Percentiles rank a stretch among this genome's conserved stretches.
Conservation (phyloP, 1,140 invertebrate genomes). For the Drosophila pallidifrons region DNA sequence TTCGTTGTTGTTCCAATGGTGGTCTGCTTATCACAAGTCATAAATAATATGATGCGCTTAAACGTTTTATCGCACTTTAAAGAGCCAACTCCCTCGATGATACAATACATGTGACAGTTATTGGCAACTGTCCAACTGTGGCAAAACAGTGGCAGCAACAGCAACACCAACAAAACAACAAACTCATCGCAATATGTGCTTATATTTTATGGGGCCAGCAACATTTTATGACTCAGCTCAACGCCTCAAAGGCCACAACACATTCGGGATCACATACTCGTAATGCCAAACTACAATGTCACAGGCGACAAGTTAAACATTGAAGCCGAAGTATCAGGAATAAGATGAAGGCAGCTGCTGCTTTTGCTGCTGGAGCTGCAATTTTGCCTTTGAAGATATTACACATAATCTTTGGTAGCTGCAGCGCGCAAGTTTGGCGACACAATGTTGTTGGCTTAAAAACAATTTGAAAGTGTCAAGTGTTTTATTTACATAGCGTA, state of each 20-base stretch:
- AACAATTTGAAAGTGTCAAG: constrained; percentile 1
- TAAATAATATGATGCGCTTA: constrained; percentile 79
- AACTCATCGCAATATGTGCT: constrained; percentile 6
- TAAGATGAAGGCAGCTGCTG: background rate
- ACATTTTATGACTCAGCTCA: constrained; percentile 59
- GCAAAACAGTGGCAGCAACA: background rate
- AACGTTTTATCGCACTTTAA: constrained; percentile 81
- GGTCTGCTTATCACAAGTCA: constrained; percentile 60
- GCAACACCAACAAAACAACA: background rate
- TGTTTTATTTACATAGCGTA: background rate
- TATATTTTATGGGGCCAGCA: constrained; percentile 22
- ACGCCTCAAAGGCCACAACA: constrained; percentile 48
- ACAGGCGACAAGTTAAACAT: constrained; percentile 34
- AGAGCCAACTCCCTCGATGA: constrained; percentile 52
- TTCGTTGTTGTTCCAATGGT: constrained; percentile 41
- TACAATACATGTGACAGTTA: constrained; percentile 59
- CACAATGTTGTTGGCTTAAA: background rate
- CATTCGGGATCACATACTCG: constrained; percentile 47
- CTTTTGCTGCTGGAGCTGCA: background rate
- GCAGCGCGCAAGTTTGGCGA: background rate
- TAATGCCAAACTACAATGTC: constrained; percentile 2
- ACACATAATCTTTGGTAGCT: background rate
- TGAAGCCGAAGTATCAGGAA: background rate
- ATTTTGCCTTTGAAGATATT: background rate
- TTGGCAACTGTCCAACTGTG: constrained; percentile 69